phyloP scores from a whole-genome alignment of 2,113 vertebrate species.

The Nipponia nippon region DNA sequence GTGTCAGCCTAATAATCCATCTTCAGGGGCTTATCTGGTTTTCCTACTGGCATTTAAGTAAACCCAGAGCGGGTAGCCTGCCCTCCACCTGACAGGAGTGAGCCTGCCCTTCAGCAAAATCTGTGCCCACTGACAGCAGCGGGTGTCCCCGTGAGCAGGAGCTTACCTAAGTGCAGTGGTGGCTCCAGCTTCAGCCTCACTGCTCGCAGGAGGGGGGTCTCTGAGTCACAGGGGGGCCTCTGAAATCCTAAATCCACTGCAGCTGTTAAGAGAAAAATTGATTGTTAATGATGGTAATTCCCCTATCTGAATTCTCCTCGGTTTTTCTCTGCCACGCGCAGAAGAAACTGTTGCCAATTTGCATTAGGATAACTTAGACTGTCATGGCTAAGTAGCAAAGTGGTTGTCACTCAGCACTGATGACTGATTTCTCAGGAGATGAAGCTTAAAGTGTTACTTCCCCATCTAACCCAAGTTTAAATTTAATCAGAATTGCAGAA shows the following conservation, averaged over 20 bases:
- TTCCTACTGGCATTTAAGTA: neutral
- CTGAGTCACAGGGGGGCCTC: neutral
- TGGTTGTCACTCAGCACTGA: neutral
- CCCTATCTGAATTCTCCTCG: constrained; percentile 26
- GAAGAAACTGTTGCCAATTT: constrained; percentile 40
- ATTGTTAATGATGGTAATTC: constrained; percentile 39
- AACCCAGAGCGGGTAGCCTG: neutral
- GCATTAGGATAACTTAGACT: constrained; percentile 40
- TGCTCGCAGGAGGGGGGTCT: neutral
- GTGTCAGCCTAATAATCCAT: neutral
- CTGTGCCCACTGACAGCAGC: neutral
- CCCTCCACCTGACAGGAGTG: neutral
- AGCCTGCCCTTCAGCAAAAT: neutral
- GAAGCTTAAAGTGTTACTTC: neutral
- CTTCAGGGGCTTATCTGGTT: neutral
- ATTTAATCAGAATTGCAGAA: constrained; percentile 2
- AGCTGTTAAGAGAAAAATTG: constrained; percentile 44
- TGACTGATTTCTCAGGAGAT: constrained; percentile 39
- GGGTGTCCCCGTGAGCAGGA: neutral
- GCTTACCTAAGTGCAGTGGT: neutral
- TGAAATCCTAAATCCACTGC: neutral
- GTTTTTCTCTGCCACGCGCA: neutral
- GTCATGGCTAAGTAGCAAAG: constrained; percentile 35
- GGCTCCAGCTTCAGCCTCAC: neutral
- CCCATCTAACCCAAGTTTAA: neutral